Conservation (phyloP, 2,888 invertebrate species). For the Gari tellinella region DNA sequence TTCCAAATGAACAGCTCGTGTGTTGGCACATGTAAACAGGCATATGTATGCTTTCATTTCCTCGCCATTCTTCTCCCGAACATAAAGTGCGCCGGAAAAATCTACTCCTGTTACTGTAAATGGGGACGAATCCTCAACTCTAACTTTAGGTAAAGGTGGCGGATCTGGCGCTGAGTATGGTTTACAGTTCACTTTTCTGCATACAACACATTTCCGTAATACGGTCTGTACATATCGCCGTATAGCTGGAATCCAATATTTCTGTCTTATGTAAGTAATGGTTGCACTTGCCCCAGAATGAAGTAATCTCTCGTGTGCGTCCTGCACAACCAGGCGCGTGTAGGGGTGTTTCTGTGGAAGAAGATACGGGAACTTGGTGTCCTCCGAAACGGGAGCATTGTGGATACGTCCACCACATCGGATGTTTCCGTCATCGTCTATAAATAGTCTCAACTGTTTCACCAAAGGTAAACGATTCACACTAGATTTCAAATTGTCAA, state of each 20-base stretch:
- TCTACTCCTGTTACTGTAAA: no score
- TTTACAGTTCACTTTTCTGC: slow-evolving; percentile 30
- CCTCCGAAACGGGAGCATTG: no score
- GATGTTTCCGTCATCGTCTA: slow-evolving; percentile 8
- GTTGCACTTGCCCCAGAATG: no score
- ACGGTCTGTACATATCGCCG: slow-evolving; percentile 12
- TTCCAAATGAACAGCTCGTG: slow-evolving; percentile 3
- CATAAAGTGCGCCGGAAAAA: no score
- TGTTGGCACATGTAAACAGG: slow-evolving; percentile 10
- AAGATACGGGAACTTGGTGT: no score
- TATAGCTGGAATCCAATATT: no score
- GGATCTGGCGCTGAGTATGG: slow-evolving; percentile 31
- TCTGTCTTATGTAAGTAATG: no score
- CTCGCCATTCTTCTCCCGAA: no score
- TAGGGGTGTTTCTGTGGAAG: no score
- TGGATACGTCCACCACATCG: no score
- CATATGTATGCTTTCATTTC: no score
- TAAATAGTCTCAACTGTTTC: slow-evolving; percentile 22
- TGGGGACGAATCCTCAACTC: no score
- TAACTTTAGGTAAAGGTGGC: slow-evolving; percentile 45
- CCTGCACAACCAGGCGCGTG: slow-evolving; percentile 31
- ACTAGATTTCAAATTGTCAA: slow-evolving; percentile 2
- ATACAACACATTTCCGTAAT: slow-evolving; percentile 32
- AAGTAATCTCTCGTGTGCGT: slow-evolving; percentile 24
- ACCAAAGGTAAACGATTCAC: slow-evolving; percentile 6